Evolutionary conservation across 1,140 invertebrate genomes (phyloP), one percentile per base, ranked within the genome.

Genomic region (Musca domestica): DNA sequence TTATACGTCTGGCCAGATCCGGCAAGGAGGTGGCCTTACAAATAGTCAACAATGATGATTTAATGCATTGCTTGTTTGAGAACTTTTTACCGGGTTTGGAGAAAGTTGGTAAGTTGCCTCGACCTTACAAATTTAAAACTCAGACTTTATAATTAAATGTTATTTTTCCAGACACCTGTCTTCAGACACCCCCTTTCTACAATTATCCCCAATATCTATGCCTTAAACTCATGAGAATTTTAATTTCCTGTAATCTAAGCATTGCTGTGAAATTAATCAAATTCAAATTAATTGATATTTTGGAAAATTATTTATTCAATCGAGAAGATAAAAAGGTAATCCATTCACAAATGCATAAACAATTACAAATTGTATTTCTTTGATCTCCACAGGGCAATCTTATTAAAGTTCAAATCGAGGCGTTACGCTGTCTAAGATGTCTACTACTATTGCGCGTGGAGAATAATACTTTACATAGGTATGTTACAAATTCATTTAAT

Each of bases 1-100:
- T 93, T 30, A 90, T 86, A 49, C 85, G 90, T 68, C 80, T 93
- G 15, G 83, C 86, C 2, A 86, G 91, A 77, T 87, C 91, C 76
- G 91, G 88, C 7, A 74, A 82, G n/a, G 85, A 88, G 73, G 85
- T 84, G 56, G 83, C 87, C 4, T 75, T 83, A 9, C 86, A 84
- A 75, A 85, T 92, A 51, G 81, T 86, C 12, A 77, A 84, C 23
- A 85, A 83, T 63, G 83, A 85, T 3, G 76, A 86, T 72, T 82
- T 92, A 2, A 81, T 92, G 46, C 74, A 85, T 0, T 80, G 76
- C 22, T 84, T 92, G 14, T 74, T 88, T 20, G 76, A 75, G 2
- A 76, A 88, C 74, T 91, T 90, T 81, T 69, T 91, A 46, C 89
- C 88, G 5, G 71, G 68, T 12, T 54, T 66, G 20, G 12, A 66